Evolutionary conservation across 2,797 vertebrate species (phyloP).

Genomic region (Scyliorhinus canicula): DNA sequence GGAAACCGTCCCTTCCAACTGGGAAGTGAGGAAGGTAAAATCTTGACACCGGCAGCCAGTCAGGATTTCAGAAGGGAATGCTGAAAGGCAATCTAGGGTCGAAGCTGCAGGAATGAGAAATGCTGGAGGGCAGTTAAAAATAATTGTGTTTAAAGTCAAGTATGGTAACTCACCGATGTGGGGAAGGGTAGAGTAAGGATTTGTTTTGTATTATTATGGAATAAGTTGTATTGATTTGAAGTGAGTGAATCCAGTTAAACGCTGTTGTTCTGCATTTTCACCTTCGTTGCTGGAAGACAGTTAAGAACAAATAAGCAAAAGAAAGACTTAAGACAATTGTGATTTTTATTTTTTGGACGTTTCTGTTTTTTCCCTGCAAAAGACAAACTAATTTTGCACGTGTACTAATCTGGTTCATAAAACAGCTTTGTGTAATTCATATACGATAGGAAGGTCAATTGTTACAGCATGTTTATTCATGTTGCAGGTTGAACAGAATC

Average conservation of each 20-base stretch:
- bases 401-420: not conserved
- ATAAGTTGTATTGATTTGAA: not conserved
- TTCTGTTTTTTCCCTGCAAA: not conserved
- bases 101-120: not conserved
- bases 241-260: not conserved
- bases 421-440: not conserved
- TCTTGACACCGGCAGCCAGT: not conserved
- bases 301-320: not conserved
- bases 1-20: not conserved
- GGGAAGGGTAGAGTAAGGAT: not conserved
- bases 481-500: constrained; percentile 85
- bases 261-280: not conserved
- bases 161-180: not conserved
- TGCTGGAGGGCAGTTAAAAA: not conserved
- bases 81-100: not conserved
- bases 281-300: not conserved
- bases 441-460: not conserved
- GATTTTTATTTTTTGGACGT: constrained; percentile 31
- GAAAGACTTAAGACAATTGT: not conserved
- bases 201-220: not conserved
- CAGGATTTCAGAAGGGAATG: not conserved
- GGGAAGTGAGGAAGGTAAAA: not conserved
- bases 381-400: not conserved
- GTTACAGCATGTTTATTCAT: constrained; percentile 9
- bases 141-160: not conserved